phyloP scores from a whole-genome alignment of 2,113 vertebrate genomes.

The Chamaetylas fuelleborni region DNA sequence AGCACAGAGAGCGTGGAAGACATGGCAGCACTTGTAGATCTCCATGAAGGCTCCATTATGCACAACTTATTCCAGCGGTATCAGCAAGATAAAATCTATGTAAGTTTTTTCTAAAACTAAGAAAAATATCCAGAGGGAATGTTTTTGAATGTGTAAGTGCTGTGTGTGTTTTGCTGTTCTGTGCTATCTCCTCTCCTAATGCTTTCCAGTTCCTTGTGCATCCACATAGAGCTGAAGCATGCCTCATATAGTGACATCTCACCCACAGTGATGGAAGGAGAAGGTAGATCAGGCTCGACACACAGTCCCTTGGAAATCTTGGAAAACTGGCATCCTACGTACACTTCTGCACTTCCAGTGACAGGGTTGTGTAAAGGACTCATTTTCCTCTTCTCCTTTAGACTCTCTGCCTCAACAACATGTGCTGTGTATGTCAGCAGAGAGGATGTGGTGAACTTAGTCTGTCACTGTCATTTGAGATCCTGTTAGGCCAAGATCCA shows the following conservation, averaged over 20 bases:
- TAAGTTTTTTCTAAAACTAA: slow-evolving; percentile 72
- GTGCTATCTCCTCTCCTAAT: neutral
- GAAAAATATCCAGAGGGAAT: neutral
- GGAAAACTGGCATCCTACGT: neutral
- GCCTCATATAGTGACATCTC: neutral
- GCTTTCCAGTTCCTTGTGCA: neutral
- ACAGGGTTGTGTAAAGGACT: neutral
- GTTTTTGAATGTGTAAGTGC: neutral
- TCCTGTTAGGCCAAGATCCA: neutral
- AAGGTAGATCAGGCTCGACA: neutral
- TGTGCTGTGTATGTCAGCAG: neutral
- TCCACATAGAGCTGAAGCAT: neutral
- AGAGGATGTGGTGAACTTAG: neutral
- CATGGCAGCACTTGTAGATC: slow-evolving; percentile 89
- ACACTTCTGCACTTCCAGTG: neutral
- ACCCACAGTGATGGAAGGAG: rapidly evolving
- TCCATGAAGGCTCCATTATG: slow-evolving; percentile 95
- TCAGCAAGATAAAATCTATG: slow-evolving; percentile 88
- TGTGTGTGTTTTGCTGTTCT: neutral
- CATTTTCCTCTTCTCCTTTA: neutral
- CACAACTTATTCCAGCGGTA: slow-evolving; percentile 92
- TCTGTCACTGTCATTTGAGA: neutral
- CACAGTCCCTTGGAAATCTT: neutral
- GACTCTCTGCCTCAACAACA: neutral
- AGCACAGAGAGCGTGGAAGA: slow-evolving; percentile 85